Conservation (phyloP, 2,888 invertebrate genomes). For the Cataglyphis albicans region DNA sequence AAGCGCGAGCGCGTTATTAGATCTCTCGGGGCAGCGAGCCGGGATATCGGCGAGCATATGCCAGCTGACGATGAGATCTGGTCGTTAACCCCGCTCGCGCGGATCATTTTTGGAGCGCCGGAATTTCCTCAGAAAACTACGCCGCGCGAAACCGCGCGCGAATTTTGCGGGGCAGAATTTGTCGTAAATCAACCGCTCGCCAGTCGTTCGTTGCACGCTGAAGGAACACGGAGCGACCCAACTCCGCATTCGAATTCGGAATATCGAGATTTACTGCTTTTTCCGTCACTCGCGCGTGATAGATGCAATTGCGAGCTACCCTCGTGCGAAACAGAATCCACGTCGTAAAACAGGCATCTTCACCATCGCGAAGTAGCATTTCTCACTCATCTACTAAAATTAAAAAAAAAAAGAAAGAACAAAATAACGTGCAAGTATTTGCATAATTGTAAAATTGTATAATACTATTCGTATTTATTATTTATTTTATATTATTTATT, state of each 20-base stretch:
- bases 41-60: conserved; percentile 71
- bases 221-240: neutral
- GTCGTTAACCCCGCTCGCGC: conserved; percentile 72
- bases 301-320: conserved; percentile 8
- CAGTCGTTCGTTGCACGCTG: neutral
- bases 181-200: conserved; percentile 57
- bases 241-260: conserved; percentile 23
- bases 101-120: conserved; percentile 74
- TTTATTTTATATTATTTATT: neutral
- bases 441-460: neutral
- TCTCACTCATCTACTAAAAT: neutral
- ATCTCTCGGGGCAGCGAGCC: conserved; percentile 67
- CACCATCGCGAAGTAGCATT: neutral
- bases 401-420: neutral
- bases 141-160: neutral
- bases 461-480: no score
- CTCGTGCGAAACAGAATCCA: conserved; percentile 9
- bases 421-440: neutral
- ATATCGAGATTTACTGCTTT: conserved; percentile 37
- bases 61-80: conserved; percentile 72
- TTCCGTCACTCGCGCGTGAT: conserved; percentile 12
- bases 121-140: conserved; percentile 56
- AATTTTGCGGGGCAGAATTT: conserved; percentile 44
- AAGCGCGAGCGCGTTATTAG: conserved; percentile 70
- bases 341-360: neutral